Base-by-base conservation (phyloP, 2,888 invertebrate species). In the Peribatodes rhomboidaria region DNA sequence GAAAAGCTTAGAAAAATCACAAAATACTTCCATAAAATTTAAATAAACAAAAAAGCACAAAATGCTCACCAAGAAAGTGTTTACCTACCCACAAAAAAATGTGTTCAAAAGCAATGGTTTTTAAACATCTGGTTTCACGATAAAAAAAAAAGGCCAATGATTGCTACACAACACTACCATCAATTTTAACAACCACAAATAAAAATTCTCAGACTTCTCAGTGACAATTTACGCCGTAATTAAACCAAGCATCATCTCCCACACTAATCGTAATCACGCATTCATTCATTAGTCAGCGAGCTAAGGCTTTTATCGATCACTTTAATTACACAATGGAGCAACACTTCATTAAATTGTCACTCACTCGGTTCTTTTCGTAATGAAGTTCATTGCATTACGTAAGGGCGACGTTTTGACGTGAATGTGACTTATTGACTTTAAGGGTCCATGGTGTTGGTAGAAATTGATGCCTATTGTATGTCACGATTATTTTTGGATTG, bases 311-410 rank as follows among this genome's bases (percentile, higher is more conserved):
- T 88, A 87, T 89, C 86, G 85, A 82, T 82, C 80, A 75, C 84
- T 86, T 82, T 87, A 89, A 86, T 90, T 89, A 87, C 82, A 89
- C 88, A 90, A 91, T 88, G 83, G 79, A 65, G 82, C 81, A 85
- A 86, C 86, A 88, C 85, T 90, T 91, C 88, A 90, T 91, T 91
- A 90, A 86, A 90, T 88, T 91, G 89, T 90, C 91, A 90, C 89
- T 90, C 90, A 90, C 70, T 74, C 72, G 69, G 76, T 77, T 79
- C 78, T 83, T 83, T 83, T 82, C 75, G 79, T 83, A 85, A 85
- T 82, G 78, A 75, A 77, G 73, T 77, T 63, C 58, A 61, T 65
- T 39, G 58, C 70, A 70, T 85, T 80, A 76, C 73, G 81, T 78
- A 80, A 82, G 74, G 72, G 68, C 57, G 72, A 74, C 72, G 72